Percentiles rank a stretch among this genome's conserved stretches.
Conservation (phyloP, 2,888 invertebrate species). For the Dryococelus australis region DNA sequence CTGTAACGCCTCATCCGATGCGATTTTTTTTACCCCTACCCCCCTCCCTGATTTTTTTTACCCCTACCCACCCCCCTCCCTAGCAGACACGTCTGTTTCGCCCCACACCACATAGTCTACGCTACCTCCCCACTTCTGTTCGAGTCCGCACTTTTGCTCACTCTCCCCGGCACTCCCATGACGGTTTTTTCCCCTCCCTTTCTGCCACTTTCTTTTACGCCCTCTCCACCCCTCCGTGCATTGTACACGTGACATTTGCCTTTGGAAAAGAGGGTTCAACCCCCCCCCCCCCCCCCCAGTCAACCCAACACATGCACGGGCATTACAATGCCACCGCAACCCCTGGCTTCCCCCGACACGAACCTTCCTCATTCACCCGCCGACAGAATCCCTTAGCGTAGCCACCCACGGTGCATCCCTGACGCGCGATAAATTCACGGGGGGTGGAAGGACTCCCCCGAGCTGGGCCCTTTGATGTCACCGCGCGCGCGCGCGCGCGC, state of each 20-base stretch:
- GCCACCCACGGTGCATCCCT: too few relatives aligned
- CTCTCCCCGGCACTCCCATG: background rate
- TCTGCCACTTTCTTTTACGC: background rate
- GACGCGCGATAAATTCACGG: too few relatives aligned
- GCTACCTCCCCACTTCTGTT: too few relatives aligned
- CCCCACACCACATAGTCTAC: too few relatives aligned
- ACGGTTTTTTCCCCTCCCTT: background rate
- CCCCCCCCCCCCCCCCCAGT: background rate
- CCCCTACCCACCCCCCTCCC: too few relatives aligned
- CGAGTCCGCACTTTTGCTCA: too few relatives aligned
- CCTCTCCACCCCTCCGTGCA: background rate
- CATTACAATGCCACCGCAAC: background rate
- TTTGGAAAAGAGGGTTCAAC: too few relatives aligned
- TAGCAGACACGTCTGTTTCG: background rate
- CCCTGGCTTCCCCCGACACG: background rate
- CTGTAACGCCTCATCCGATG: background rate
- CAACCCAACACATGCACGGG: background rate
- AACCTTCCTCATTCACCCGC: background rate
- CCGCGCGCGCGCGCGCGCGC: background rate
- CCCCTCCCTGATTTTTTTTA: background rate
- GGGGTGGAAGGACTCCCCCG: too few relatives aligned
- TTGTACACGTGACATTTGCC: background rate
- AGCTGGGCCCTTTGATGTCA: background rate
- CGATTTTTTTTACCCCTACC: background rate
- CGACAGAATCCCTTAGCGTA: background rate